These are phyloP conservation scores for Eurytoma californica DNA, from an alignment of 2,888 invertebrate genomes.

Conservation along the genomic window DNA sequence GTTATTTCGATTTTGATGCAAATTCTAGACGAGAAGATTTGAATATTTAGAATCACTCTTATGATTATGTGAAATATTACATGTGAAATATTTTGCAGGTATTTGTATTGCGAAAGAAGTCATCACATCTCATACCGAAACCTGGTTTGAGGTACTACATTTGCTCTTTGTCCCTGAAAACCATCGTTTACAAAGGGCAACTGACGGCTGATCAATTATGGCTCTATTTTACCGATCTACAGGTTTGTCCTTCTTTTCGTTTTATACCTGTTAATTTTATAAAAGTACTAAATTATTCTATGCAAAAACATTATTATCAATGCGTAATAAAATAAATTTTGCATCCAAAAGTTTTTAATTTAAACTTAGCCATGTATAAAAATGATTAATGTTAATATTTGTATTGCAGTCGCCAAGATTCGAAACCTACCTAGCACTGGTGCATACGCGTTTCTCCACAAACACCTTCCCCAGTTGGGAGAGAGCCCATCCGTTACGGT, in stretches of 20 bases:
- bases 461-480: slow-evolving; percentile 99
- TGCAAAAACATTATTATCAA: neutral
- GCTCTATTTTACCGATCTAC: slow-evolving; percentile 83
- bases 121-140: slow-evolving; percentile 90
- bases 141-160: slow-evolving; percentile 95
- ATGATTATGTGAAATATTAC: too few species aligned
- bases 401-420: slow-evolving; percentile 86
- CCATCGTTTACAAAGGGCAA: slow-evolving; percentile 98
- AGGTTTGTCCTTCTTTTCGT: slow-evolving; percentile 63
- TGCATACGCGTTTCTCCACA: slow-evolving; percentile 98
- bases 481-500: slow-evolving; percentile 97
- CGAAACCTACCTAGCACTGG: slow-evolving; percentile 95
- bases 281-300: too few species aligned
- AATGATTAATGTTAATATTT: slow-evolving; percentile 38
- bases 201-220: slow-evolving; percentile 96
- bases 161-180: slow-evolving; percentile 93
- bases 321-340: neutral
- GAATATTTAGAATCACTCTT: too few species aligned
- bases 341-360: neutral
- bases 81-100: slow-evolving; percentile 81
- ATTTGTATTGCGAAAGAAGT: slow-evolving; percentile 94
- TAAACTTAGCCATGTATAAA: neutral
- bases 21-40: neutral
- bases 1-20: neutral
- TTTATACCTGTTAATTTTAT: too few species aligned